phyloP scores from a whole-genome alignment of 2,797 vertebrate species.

The Petrocephalus schoutedeni region DNA sequence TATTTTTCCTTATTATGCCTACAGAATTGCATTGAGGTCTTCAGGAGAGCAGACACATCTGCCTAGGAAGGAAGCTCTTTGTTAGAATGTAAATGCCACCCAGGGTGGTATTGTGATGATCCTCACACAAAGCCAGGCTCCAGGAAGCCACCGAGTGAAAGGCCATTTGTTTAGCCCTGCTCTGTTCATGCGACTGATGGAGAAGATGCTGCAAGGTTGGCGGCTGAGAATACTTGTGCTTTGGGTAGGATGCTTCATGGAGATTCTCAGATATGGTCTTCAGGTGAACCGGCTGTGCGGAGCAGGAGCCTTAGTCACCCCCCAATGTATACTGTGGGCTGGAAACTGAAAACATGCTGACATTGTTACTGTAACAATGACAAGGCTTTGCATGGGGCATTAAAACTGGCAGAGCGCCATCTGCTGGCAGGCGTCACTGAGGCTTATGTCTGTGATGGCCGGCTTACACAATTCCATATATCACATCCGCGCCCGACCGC shows the following conservation, averaged over 20 bases:
- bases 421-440: background rate
- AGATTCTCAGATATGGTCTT: background rate
- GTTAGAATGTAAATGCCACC: background rate
- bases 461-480: background rate
- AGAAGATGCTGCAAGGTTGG: constrained; percentile 27
- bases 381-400: background rate
- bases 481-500: background rate
- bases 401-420: background rate
- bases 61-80: background rate
- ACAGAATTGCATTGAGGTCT: background rate
- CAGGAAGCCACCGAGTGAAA: constrained; percentile 25
- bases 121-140: background rate
- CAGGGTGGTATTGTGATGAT: background rate
- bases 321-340: background rate
- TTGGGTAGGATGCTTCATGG: background rate
- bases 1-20: background rate
- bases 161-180: constrained; percentile 29
- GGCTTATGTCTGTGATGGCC: background rate
- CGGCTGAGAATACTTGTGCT: background rate
- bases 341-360: background rate
- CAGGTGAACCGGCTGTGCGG: background rate
- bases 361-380: background rate
- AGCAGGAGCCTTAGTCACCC: background rate
- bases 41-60: background rate
- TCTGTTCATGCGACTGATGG: constrained; percentile 27